Percentiles rank a stretch among this genome's conserved stretches.
These are phyloP conservation scores for Mamestra brassicae DNA, from an alignment of 2,888 invertebrate species.

Conservation along the genomic window DNA sequence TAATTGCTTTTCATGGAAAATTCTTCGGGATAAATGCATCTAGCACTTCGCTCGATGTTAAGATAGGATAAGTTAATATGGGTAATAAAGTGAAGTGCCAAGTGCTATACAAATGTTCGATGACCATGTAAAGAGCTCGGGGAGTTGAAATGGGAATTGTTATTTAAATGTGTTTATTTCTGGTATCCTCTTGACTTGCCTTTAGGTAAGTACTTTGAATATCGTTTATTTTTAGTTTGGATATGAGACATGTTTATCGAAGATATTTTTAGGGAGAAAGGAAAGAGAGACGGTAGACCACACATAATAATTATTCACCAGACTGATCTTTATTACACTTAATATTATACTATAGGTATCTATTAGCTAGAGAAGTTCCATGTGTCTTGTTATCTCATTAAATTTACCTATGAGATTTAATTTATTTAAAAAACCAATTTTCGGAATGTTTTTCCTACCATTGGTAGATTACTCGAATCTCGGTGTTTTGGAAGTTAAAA, in stretches of 20 bases:
- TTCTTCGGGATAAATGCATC: slow-evolving; percentile 46
- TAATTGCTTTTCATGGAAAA: slow-evolving; percentile 51
- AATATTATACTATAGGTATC: too few species aligned
- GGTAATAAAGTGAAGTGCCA: slow-evolving; percentile 23
- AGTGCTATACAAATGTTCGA: slow-evolving; percentile 41
- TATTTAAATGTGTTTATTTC: slow-evolving; percentile 40
- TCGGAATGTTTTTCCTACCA: not conserved
- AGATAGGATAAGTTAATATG: slow-evolving; percentile 32
- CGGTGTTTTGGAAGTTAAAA: not conserved
- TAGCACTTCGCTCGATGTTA: slow-evolving; percentile 23
- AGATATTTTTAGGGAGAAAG: not conserved
- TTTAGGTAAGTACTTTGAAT: not conserved
- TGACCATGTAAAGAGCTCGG: slow-evolving; percentile 35
- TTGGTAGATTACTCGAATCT: not conserved
- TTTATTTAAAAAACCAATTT: not conserved
- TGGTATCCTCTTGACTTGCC: not conserved
- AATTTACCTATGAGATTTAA: not conserved
- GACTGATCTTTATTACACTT: not conserved
- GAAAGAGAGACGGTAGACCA: not conserved
- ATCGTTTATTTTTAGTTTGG: slow-evolving; percentile 8
- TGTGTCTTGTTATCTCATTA: not conserved
- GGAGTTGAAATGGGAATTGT: slow-evolving; percentile 30
- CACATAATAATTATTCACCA: not conserved
- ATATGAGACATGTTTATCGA: not conserved
- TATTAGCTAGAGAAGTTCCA: not conserved